phyloP scores from a whole-genome alignment of 2,113 vertebrate genomes.

The Triplophysa dalaica region DNA sequence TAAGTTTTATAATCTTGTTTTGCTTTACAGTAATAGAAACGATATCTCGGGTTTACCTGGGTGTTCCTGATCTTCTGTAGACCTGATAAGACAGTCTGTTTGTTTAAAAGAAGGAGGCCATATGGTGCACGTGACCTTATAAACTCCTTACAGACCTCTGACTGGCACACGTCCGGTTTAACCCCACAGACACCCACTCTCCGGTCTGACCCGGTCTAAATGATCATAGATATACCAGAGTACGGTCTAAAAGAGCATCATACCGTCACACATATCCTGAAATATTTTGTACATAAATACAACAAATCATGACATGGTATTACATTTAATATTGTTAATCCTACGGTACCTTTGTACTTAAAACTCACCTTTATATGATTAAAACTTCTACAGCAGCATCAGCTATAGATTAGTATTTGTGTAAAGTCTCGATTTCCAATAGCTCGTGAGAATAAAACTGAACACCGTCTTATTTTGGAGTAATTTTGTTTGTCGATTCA shows the following conservation, averaged over 20 bases:
- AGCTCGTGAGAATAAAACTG: no score
- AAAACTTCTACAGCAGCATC: not conserved
- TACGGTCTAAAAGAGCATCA: no score
- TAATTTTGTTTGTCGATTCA: no score
- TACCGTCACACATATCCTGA: no score
- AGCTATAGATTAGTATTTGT: no score
- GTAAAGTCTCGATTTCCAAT: no score
- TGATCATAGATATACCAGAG: no score
- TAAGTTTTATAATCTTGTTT: not conserved
- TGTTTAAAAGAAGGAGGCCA: not conserved
- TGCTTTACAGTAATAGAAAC: not conserved
- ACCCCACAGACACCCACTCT: not conserved
- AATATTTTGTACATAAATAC: no score
- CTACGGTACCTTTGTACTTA: no score
- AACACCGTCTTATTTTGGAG: no score
- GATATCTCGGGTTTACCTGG: not conserved
- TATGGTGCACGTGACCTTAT: constrained; percentile 5
- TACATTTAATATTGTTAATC: no score
- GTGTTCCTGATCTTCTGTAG: constrained; percentile 21
- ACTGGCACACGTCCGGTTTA: constrained; percentile 12
- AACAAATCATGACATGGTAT: no score
- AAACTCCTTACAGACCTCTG: constrained; percentile 15
- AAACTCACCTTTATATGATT: not conserved
- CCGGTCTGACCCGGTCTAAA: not conserved
- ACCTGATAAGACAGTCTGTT: not conserved